Conservation (phyloP, 1,140 invertebrate species). For the Saxidomus purpurata region DNA sequence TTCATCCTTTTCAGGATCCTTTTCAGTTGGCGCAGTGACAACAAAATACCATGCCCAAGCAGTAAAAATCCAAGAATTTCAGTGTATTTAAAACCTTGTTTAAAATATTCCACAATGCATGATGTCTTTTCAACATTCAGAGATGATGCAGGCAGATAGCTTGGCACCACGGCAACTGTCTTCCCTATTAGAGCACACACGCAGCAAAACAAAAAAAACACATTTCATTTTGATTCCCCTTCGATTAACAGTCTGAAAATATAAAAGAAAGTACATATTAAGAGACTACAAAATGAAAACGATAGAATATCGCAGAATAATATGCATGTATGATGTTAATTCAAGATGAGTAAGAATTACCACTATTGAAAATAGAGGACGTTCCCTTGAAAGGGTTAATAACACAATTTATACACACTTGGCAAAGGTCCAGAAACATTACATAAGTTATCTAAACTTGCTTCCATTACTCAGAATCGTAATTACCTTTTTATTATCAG, state of each 20-base stretch:
- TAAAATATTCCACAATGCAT: slow-evolving; percentile 52
- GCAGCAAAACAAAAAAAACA: neutral
- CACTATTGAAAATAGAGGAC: neutral
- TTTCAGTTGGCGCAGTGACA: slow-evolving; percentile 34
- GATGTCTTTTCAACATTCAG: slow-evolving; percentile 42
- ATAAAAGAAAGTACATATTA: too few relatives aligned
- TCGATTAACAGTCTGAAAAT: too few relatives aligned
- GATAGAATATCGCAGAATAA: neutral
- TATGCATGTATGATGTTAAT: neutral
- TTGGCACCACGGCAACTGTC: slow-evolving; percentile 19
- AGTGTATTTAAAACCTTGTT: slow-evolving; percentile 45
- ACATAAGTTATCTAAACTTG: neutral
- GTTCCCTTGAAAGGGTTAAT: neutral
- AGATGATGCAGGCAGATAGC: slow-evolving; percentile 26
- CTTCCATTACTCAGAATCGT: neutral
- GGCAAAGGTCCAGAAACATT: neutral
- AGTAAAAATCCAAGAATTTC: slow-evolving; percentile 32
- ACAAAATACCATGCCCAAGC: neutral
- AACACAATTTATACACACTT: neutral
- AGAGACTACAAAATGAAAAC: neutral
- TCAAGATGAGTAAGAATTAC: neutral
- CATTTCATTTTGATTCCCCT: slow-evolving; percentile 23
- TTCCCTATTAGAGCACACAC: neutral
- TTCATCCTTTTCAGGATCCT: slow-evolving; percentile 25
- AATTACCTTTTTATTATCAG: neutral